Conservation (phyloP, 2,888 invertebrate species). For the Tetanocera ferruginea region DNA sequence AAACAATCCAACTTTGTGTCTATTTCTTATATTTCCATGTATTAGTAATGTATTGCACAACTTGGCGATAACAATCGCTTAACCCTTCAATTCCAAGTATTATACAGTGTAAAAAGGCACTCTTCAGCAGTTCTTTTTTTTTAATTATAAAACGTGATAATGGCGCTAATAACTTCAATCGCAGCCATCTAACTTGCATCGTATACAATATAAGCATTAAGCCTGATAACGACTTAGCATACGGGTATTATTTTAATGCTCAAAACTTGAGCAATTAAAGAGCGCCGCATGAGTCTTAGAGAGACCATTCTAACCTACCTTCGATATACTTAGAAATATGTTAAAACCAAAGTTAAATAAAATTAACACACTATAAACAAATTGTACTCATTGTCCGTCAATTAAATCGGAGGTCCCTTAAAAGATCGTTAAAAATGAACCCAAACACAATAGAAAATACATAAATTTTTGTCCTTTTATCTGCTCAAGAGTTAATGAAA, state of each 20-base stretch:
- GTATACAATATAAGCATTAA: background rate
- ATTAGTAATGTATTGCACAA: no score
- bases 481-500: background rate
- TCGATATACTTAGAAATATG: background rate
- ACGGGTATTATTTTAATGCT: background rate
- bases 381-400: conserved; percentile 15
- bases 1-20: no score
- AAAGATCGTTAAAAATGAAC: conserved; percentile 1
- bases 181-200: no score
- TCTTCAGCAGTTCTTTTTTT: no score
- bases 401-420: background rate
- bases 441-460: conserved; percentile 1
- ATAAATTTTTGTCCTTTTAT: conserved; percentile 1
- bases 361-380: conserved; percentile 1
- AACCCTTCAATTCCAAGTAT: no score
- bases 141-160: no score
- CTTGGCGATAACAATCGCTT: no score
- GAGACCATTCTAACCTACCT: background rate
- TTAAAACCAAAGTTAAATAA: background rate
- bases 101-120: no score
- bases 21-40: no score
- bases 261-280: conserved; percentile 5
- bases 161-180: no score
- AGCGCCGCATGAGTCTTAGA: background rate
- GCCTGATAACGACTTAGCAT: background rate